phyloP scores from a whole-genome alignment of 2,888 invertebrate genomes.

The Andrena minutula region DNA sequence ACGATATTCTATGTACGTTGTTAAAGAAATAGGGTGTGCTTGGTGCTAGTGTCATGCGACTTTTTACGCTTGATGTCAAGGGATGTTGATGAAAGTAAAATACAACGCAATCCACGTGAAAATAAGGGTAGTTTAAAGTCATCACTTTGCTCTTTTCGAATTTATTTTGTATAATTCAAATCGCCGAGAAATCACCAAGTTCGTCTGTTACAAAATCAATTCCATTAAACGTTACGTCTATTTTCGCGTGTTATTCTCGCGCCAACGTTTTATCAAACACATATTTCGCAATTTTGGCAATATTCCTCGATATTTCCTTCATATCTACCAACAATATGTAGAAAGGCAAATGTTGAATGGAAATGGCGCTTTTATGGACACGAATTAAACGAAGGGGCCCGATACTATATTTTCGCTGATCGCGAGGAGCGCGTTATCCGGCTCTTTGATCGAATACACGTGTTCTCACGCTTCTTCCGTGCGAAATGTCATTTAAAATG shows the following conservation, averaged over 20 bases:
- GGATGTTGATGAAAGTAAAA: too few relatives aligned
- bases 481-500: constrained; percentile 43
- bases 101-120: not conserved
- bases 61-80: too few relatives aligned
- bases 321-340: not conserved
- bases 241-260: not conserved
- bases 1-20: too few relatives aligned
- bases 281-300: not conserved
- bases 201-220: not conserved
- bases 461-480: constrained; percentile 45
- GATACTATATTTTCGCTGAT: constrained; percentile 1
- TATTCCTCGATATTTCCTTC: not conserved
- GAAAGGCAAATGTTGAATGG: not conserved
- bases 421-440: not conserved
- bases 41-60: too few relatives aligned
- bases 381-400: not conserved
- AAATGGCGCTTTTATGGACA: constrained; percentile 13
- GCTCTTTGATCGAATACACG: constrained; percentile 13
- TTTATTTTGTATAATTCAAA: not conserved
- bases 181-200: not conserved
- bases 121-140: not conserved
- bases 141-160: not conserved
- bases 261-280: not conserved
- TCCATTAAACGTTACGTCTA: not conserved
- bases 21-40: too few relatives aligned